These are phyloP conservation scores for Montifringilla adamsi DNA, from an alignment of 2,113 vertebrate species.

Conservation along the genomic window DNA sequence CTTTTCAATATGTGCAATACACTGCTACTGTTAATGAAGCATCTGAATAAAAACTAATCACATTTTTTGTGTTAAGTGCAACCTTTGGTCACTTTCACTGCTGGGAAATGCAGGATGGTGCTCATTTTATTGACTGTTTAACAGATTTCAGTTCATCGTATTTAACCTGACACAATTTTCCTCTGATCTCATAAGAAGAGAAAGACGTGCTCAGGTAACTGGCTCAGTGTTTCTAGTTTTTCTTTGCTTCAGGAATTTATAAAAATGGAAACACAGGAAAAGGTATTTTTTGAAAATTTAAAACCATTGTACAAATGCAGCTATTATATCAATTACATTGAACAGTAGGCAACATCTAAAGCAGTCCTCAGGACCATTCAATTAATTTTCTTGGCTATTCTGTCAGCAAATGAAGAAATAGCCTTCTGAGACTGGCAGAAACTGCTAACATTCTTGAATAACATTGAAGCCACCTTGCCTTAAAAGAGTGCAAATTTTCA, in stretches of 20 bases:
- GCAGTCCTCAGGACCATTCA: neutral
- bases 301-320: slow-evolving; percentile 8
- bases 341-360: neutral
- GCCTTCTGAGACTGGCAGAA: neutral
- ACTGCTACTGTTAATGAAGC: neutral
- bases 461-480: neutral
- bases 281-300: neutral
- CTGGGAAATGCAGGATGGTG: neutral
- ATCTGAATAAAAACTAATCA: neutral
- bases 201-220: neutral
- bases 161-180: neutral
- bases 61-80: neutral
- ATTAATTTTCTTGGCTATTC: neutral
- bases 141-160: neutral
- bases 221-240: neutral
- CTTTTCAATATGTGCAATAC: neutral
- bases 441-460: neutral
- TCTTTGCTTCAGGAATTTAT: neutral
- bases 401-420: neutral
- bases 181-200: neutral
- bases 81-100: neutral
- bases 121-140: neutral
- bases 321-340: slow-evolving; percentile 46
- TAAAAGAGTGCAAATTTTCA: neutral
- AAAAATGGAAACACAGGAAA: neutral